Base-by-base conservation (phyloP, 2,888 invertebrate genomes). In the Drosophila robusta region DNA sequence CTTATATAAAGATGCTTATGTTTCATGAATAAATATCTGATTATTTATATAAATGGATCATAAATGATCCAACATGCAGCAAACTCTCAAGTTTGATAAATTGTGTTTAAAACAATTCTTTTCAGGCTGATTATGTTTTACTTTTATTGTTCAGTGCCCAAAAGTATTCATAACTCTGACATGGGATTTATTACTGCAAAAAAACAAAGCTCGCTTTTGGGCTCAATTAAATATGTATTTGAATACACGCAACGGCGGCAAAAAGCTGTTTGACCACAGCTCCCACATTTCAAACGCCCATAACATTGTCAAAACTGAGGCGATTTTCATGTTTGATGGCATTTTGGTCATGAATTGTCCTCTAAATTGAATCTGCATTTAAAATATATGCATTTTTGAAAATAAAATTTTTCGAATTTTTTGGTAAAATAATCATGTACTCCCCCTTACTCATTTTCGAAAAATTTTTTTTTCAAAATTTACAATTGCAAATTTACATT, bases 1-100 rank as follows among this genome's bases (percentile, higher is more conserved):
- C 18, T 18, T 4, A 34, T 9, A 47, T 52, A 56, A 56, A 76
- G 29, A 57, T 64, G 65, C 46, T 64, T 58, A 63, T 63, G 58
- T 66, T 76, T 73, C 61, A 29, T 78, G 54, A 70, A 80, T 71
- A 75, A 71, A 76, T 38, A 58, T 55, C 45, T 47, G 14, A 44
- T 47, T 70, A 73, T 76, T 61, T 73, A 60, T 58, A 58, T 24
- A 11, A 22, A 6, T 32, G 32, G 32, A 9, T 32, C 41, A 39
- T 34, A 41, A 54, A 9, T 36, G 24, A 55, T 24, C 12, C 14
- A 1, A 14, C 3, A 42, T 14, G 6, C 18, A 52, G 11, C 36
- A 47, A 52, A 18, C 26, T 14, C 38, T 46, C 9, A 29, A 29
- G 29, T 29, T 29, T 9, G 9, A 29, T 29, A 29, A 29, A 3